These are phyloP conservation scores for Vanessa atalanta DNA, from an alignment of 1,140 invertebrate genomes.

Conservation along the genomic window DNA sequence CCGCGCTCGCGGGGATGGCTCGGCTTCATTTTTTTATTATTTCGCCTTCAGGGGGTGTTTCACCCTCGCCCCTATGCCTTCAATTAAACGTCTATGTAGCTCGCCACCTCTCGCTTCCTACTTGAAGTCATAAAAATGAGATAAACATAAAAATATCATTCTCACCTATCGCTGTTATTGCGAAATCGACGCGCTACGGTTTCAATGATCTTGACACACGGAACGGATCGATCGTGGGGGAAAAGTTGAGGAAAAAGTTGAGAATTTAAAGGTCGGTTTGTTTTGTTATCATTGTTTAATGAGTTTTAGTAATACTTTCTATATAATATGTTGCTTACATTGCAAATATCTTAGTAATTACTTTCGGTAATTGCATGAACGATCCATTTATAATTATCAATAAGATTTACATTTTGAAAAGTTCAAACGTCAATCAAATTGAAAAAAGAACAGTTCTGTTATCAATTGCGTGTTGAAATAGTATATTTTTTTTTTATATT, in stretches of 20 bases:
- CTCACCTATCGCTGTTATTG: slow-evolving; percentile 61
- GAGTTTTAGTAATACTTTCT: too few species aligned
- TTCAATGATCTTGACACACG: neutral
- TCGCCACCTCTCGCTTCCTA: slow-evolving; percentile 75
- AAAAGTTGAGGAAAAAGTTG: neutral
- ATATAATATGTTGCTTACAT: too few species aligned
- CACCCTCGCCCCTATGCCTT: slow-evolving; percentile 63
- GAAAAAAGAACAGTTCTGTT: neutral
- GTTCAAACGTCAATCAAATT: neutral
- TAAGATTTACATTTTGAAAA: slow-evolving; percentile 1
- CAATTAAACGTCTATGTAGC: slow-evolving; percentile 78
- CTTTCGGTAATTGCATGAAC: neutral
- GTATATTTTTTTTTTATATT: neutral
- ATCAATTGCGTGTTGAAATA: neutral
- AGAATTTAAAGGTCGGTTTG: too few species aligned
- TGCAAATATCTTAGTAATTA: neutral
- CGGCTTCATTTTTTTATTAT: slow-evolving; percentile 74
- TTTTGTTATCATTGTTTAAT: too few species aligned
- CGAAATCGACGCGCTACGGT: neutral
- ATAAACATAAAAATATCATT: slow-evolving; percentile 78
- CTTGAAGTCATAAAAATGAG: slow-evolving; percentile 79
- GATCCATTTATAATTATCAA: neutral
- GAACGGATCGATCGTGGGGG: neutral
- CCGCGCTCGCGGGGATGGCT: slow-evolving; percentile 74
- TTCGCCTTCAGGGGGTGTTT: slow-evolving; percentile 57